Base-by-base conservation (phyloP, 2,797 vertebrate genomes). In the Poeciliopsis gracilis region DNA sequence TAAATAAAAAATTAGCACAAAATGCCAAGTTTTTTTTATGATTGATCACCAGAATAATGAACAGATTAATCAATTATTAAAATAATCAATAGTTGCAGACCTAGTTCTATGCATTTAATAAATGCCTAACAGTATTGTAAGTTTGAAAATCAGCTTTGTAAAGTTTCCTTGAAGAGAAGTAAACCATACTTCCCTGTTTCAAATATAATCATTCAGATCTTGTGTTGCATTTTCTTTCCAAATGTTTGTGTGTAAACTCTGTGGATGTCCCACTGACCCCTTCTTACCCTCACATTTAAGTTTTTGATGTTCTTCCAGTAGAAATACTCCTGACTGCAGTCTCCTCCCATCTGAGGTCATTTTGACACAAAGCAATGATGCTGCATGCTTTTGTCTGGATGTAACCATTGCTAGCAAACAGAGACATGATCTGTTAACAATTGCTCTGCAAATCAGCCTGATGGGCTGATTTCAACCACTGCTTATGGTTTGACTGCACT, bases 301-400 rank as follows among this genome's bases (percentile, higher is more conserved):
- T 70, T 70, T 25, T 45, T 70, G 41, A 9, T 70, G 30, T 45
- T 9, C 13, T 28, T 45, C 41, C 67, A 43, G 12, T 45, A 70
- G 25, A 41, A 70, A 70, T 45, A 45, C 28, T 70, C 41, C 15
- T 70, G 15, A 28, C n/a, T 28, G 41, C 41, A 70, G 45, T 28
- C 43, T 70, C 41, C 67, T 70, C 67, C 41, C 25, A 16, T 45
- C 25, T 45, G 67, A 70, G 41, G 41, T 70, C 41, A 70, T 45
- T 70, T 70, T 46, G 25, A 70, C 25, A 70, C 25, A 45, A 70
- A 70, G 67, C 25, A n/a, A 45, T 70, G 67, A 70, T 43, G 25
- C 10, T 70, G 67, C 67, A 70, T 70, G 45, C 41, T 45, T 70
- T 45, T 45, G 41, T 28, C 1, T 45, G 67, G 25, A 45, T 41